phyloP scores from a whole-genome alignment of 2,888 invertebrate genomes.

The Rhogogaster chlorosoma region DNA sequence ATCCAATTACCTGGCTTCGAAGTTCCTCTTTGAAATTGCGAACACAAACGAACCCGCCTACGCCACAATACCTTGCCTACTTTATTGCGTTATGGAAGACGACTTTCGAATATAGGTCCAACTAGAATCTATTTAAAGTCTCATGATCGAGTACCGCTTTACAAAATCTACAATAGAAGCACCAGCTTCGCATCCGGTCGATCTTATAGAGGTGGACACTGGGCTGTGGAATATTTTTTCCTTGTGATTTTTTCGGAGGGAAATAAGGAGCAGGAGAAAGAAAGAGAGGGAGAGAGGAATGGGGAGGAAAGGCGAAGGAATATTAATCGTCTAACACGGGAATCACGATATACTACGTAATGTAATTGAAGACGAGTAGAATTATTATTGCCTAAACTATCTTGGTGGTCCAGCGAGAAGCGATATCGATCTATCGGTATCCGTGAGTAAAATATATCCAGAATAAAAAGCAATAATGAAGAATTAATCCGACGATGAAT shows the following conservation, averaged over 20 bases:
- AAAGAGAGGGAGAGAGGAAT: background rate
- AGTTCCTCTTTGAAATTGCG: conserved; percentile 9
- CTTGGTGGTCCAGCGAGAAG: conserved; percentile 36
- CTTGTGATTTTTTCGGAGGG: background rate
- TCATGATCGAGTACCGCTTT: conserved; percentile 23
- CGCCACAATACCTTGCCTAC: background rate
- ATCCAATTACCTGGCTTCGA: conserved; percentile 28
- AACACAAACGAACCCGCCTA: background rate
- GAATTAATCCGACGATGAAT: conserved; percentile 32
- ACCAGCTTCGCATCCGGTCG: conserved; percentile 36
- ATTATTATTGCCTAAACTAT: conserved; percentile 31
- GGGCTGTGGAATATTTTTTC: background rate
- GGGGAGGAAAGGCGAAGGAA: background rate
- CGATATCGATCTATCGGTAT: conserved; percentile 42
- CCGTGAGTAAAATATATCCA: conserved; percentile 5
- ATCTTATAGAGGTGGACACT: background rate
- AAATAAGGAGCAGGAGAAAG: background rate
- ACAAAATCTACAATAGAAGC: conserved; percentile 15
- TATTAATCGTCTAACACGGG: conserved; percentile 4
- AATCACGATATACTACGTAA: conserved; percentile 37
- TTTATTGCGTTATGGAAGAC: background rate
- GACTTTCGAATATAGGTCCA: background rate
- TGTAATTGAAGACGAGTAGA: conserved; percentile 46
- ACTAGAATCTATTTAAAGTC: conserved; percentile 39
- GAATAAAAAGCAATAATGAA: conserved; percentile 35